These are phyloP conservation scores for Desmodus rotundus DNA, from an alignment of 2,113 vertebrate genomes.

Conservation along the genomic window DNA sequence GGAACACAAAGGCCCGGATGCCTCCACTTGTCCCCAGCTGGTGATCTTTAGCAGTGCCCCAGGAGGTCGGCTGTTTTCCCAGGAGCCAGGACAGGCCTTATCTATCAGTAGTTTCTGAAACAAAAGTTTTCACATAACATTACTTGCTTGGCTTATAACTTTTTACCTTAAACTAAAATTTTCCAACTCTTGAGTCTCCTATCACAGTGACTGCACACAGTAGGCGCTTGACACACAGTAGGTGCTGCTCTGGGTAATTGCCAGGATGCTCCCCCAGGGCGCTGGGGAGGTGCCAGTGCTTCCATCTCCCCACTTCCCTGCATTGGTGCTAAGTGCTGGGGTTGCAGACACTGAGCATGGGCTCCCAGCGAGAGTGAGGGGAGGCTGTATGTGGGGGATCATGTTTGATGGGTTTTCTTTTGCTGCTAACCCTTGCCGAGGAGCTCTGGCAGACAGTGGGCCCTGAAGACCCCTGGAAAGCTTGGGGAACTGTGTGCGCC, in stretches of 20 bases:
- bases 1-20: too few relatives aligned
- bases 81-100: too few relatives aligned
- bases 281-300: rapidly evolving
- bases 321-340: rapidly evolving
- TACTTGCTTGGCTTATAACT: too few relatives aligned
- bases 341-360: neutral
- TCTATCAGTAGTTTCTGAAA: too few relatives aligned
- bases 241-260: rapidly evolving
- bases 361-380: rapidly evolving
- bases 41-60: too few relatives aligned
- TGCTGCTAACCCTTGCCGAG: neutral
- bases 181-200: too few relatives aligned
- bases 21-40: too few relatives aligned
- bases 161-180: too few relatives aligned
- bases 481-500: neutral
- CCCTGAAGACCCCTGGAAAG: neutral
- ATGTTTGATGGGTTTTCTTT: neutral
- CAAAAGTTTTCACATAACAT: too few relatives aligned
- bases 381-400: neutral
- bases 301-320: rapidly evolving
- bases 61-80: too few relatives aligned
- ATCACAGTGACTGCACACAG: neutral
- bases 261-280: rapidly evolving
- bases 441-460: neutral
- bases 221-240: too few relatives aligned